These are phyloP conservation scores for Aythya baeri DNA, from an alignment of 2,113 vertebrate species.

Conservation along the genomic window DNA sequence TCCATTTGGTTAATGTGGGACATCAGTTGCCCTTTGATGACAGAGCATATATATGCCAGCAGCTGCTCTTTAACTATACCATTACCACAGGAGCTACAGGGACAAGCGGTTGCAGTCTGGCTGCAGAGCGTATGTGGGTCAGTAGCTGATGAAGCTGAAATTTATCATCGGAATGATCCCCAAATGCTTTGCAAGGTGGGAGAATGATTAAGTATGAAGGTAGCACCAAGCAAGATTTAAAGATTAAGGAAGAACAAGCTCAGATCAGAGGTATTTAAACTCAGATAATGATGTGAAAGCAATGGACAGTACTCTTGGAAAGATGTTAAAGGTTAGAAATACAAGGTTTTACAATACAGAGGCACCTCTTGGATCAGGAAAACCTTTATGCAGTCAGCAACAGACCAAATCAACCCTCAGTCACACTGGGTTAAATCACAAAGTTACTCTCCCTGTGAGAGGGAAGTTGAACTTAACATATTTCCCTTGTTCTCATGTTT, in stretches of 20 bases:
- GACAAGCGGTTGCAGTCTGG: slow-evolving; percentile 14
- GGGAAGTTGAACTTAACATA: neutral
- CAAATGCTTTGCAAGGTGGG: slow-evolving; percentile 48
- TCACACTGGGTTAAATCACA: slow-evolving; percentile 37
- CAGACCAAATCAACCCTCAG: slow-evolving; percentile 46
- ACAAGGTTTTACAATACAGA: slow-evolving; percentile 43
- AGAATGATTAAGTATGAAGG: slow-evolving; percentile 70
- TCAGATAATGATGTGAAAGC: slow-evolving; percentile 63
- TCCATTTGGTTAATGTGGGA: slow-evolving; percentile 56
- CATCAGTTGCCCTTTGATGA: slow-evolving; percentile 57
- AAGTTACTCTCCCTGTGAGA: neutral
- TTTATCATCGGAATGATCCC: slow-evolving; percentile 65
- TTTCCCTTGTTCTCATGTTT: neutral
- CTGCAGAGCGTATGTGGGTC: slow-evolving; percentile 42
- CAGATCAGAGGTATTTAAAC: slow-evolving; percentile 46
- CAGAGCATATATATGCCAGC: slow-evolving; percentile 26
- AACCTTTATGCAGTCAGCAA: slow-evolving; percentile 23
- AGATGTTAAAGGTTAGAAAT: slow-evolving; percentile 68
- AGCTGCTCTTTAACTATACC: slow-evolving; percentile 65
- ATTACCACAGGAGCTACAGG: slow-evolving; percentile 39
- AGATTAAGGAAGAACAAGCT: slow-evolving; percentile 54
- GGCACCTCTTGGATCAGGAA: slow-evolving; percentile 17
- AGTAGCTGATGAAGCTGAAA: slow-evolving; percentile 70
- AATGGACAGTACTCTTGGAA: slow-evolving; percentile 50
- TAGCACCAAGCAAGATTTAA: slow-evolving; percentile 55